A percentile compares a stretch with the other conserved stretches of the same genome.
Conservation (phyloP, 2,888 invertebrate species). For the Pteria penguin region DNA sequence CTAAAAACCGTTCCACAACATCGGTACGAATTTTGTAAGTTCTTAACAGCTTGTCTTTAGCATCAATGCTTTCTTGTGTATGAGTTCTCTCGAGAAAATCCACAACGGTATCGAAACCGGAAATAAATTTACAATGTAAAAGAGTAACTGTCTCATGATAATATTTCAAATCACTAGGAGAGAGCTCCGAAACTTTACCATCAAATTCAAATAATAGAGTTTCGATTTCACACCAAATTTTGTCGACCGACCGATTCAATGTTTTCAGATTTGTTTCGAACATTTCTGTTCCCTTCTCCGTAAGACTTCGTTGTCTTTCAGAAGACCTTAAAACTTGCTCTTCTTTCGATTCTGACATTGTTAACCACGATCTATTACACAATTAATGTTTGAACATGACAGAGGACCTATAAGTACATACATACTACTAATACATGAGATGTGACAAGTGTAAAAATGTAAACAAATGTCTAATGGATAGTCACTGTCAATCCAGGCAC, state of each 20-base stretch:
- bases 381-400: too few species aligned
- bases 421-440: too few species aligned
- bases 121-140: background rate
- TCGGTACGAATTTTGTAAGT: background rate
- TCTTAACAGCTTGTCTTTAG: background rate
- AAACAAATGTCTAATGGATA: too few species aligned
- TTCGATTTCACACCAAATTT: background rate
- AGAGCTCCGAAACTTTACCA: background rate
- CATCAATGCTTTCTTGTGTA: background rate
- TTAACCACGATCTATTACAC: too few species aligned
- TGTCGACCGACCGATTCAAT: background rate
- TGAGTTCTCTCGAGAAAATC: background rate
- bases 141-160: background rate
- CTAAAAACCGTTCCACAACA: background rate
- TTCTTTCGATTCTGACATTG: too few species aligned
- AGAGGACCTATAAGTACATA: too few species aligned
- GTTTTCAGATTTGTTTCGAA: background rate
- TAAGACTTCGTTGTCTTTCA: background rate
- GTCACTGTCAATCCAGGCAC: too few species aligned
- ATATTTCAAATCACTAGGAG: background rate
- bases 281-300: background rate
- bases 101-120: background rate
- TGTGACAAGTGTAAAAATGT: too few species aligned
- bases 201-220: background rate
- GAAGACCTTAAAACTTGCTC: background rate